Evolutionary conservation across 2,797 vertebrate species (phyloP).

Genomic region (Enteromius treurensis): DNA sequence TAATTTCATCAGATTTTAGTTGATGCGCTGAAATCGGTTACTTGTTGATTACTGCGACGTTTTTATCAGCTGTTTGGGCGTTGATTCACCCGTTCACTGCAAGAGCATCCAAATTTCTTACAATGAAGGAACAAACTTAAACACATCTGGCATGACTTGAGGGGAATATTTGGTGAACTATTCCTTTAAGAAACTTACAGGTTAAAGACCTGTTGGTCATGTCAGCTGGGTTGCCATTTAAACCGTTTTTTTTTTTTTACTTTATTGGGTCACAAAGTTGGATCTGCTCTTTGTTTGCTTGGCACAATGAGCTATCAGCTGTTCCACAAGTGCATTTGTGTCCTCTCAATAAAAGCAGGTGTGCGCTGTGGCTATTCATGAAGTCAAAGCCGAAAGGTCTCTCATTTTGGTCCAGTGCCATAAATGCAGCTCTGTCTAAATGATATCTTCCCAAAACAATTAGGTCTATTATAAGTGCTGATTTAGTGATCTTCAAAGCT

Average conservation of each 20-base stretch:
- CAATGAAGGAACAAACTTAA: background rate
- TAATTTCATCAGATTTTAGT: background rate
- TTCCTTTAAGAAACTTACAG: background rate
- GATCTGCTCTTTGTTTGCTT: constrained; percentile 39
- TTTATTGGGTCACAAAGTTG: constrained; percentile 40
- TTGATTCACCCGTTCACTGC: background rate
- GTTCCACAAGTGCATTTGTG: constrained; percentile 18
- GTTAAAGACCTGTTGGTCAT: background rate
- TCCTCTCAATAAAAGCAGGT: constrained; percentile 48
- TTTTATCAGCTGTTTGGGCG: background rate
- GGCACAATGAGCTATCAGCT: constrained; percentile 35
- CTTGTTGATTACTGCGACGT: background rate
- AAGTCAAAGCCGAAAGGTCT: constrained; percentile 32
- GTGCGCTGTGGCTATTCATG: constrained; percentile 29
- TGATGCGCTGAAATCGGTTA: background rate
- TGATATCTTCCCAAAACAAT: constrained; percentile 19
- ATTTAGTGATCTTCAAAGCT: constrained; percentile 15
- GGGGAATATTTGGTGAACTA: background rate
- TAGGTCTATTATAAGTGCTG: background rate
- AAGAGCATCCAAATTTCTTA: background rate
- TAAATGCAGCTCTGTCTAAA: constrained; percentile 35
- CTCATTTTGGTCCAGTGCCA: constrained; percentile 32
- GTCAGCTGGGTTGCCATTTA: constrained; percentile 23
- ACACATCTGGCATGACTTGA: background rate
- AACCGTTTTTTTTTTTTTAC: constrained; percentile 8